Evolutionary conservation across 1,140 invertebrate genomes (phyloP).

Genomic region (Ips nitidus): DNA sequence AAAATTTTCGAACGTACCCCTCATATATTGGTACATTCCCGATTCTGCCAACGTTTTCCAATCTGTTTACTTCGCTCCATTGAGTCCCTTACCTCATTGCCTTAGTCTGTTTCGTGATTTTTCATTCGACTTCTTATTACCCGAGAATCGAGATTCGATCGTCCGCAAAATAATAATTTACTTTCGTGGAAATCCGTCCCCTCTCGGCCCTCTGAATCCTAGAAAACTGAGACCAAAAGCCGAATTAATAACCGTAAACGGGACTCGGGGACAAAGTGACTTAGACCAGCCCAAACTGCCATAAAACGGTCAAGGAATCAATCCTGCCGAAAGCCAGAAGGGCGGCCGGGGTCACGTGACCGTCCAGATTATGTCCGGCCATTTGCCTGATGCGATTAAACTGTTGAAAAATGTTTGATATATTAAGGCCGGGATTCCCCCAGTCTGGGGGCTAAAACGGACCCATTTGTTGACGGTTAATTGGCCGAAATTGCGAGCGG

Average conservation of each 20-base stretch:
- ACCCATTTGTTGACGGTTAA: conserved; percentile 27
- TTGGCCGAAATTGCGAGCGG: conserved; percentile 10
- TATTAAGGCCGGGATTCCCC: conserved; percentile 22
- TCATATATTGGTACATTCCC: conserved; percentile 17
- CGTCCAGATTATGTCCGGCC: conserved; percentile 28
- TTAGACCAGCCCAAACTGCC: conserved; percentile 20
- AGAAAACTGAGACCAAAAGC: not conserved
- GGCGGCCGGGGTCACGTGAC: conserved; percentile 17
- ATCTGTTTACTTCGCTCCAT: conserved; percentile 51
- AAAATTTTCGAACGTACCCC: conserved; percentile 18
- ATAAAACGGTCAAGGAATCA: conserved; percentile 31
- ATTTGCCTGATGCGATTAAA: conserved; percentile 33
- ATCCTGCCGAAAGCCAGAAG: conserved; percentile 10
- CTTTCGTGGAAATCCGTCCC: not conserved
- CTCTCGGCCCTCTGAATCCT: not conserved
- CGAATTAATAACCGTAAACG: not conserved
- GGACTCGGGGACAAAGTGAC: conserved; percentile 1
- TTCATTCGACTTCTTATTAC: conserved; percentile 42
- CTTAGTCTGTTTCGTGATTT: conserved; percentile 46
- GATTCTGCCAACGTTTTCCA: conserved; percentile 39
- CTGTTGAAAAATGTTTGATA: conserved; percentile 35
- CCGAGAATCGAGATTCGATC: no score
- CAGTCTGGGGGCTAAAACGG: conserved; percentile 15
- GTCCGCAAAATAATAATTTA: not conserved
- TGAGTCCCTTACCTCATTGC: conserved; percentile 50